Evolutionary conservation across 2,797 vertebrate genomes (phyloP).

Genomic region (Morelia viridis): DNA sequence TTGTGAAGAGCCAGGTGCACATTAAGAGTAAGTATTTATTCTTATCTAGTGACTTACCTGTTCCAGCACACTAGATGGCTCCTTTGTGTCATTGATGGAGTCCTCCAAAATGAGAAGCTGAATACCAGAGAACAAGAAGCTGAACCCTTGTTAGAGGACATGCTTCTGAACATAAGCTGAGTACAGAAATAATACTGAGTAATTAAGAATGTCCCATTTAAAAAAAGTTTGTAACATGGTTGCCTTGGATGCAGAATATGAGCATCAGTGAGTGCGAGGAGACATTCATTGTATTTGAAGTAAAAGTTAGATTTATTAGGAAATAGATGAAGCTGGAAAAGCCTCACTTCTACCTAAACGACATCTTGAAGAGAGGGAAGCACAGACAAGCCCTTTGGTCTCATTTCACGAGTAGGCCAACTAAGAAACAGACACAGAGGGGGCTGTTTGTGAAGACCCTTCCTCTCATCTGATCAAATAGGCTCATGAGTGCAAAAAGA

Average conservation of each 20-base stretch:
- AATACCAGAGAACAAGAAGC: background rate
- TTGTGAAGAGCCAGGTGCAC: background rate
- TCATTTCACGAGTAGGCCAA: too few species aligned
- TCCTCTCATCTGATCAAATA: too few species aligned
- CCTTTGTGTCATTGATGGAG: background rate
- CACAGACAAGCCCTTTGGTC: too few species aligned
- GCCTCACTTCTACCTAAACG: too few species aligned
- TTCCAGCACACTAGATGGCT: background rate
- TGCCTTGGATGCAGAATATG: background rate
- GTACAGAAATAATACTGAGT: background rate
- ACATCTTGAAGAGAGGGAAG: too few species aligned
- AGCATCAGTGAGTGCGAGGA: background rate
- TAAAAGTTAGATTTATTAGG: too few species aligned
- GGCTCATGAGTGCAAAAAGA: too few species aligned
- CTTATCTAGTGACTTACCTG: background rate
- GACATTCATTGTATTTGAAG: background rate
- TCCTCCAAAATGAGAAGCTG: background rate
- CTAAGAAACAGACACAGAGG: too few species aligned
- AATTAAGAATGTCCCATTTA: background rate
- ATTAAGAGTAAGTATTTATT: background rate
- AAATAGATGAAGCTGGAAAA: too few species aligned
- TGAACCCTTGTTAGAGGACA: background rate
- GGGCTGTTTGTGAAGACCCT: too few species aligned
- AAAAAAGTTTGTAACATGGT: background rate
- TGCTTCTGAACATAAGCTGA: too few species aligned